phyloP scores from a whole-genome alignment of 2,888 invertebrate genomes.

The Cantharis rustica region DNA sequence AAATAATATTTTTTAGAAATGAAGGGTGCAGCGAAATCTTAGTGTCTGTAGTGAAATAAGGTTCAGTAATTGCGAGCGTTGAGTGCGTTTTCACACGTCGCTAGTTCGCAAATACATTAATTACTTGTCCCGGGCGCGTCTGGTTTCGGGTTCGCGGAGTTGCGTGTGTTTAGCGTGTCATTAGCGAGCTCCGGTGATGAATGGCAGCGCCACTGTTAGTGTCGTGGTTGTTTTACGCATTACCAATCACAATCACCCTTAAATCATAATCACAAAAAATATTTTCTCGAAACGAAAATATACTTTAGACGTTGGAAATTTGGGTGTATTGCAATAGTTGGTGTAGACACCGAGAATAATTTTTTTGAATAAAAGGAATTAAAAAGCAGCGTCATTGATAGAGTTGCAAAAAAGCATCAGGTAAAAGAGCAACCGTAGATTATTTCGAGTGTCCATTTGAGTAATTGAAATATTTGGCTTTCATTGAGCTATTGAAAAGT shows the following conservation, averaged over 20 bases:
- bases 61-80: constrained; percentile 40
- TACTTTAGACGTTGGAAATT: not conserved
- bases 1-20: constrained; percentile 22
- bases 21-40: constrained; percentile 27
- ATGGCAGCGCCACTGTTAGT: constrained; percentile 53
- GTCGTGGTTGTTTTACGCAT: constrained; percentile 54
- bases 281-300: not conserved
- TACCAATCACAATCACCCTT: constrained; percentile 49
- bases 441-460: constrained; percentile 54
- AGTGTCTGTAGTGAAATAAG: constrained; percentile 31
- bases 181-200: constrained; percentile 53
- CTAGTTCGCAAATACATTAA: constrained; percentile 52
- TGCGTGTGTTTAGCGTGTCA: constrained; percentile 56
- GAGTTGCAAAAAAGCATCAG: constrained; percentile 31
- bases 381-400: constrained; percentile 21
- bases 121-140: constrained; percentile 46
- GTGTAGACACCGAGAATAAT: not conserved
- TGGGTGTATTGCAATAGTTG: not conserved
- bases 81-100: constrained; percentile 50
- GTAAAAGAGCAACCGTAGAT: constrained; percentile 44
- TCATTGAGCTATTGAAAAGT: constrained; percentile 52
- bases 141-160: constrained; percentile 43
- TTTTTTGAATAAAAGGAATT: constrained; percentile 11
- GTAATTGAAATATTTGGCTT: constrained; percentile 56
- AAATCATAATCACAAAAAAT: constrained; percentile 8